phyloP scores from a whole-genome alignment of 2,888 invertebrate genomes.

The Bruchidius siliquastri region DNA sequence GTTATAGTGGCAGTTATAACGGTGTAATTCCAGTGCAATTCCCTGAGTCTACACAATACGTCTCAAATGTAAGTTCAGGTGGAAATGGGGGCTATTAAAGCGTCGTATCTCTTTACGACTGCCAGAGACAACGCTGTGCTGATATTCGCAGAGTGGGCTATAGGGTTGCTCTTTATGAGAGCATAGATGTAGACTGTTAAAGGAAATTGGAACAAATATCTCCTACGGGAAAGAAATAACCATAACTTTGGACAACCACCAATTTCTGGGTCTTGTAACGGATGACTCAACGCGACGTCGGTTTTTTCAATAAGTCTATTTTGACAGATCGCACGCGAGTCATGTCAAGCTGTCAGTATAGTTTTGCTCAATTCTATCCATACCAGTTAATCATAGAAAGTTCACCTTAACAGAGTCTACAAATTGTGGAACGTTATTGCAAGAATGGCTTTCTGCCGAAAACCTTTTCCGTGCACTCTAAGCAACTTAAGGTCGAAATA shows the following conservation, averaged over 20 bases:
- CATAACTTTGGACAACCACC: not conserved
- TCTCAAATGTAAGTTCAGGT: slow-evolving; percentile 32
- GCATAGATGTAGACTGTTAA: slow-evolving; percentile 5
- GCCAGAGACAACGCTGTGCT: slow-evolving; percentile 13
- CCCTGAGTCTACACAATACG: slow-evolving; percentile 4
- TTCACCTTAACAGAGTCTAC: too few species aligned
- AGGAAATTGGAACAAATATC: slow-evolving; percentile 9
- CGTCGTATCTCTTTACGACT: slow-evolving; percentile 40
- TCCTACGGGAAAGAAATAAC: not conserved
- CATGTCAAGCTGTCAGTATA: too few species aligned
- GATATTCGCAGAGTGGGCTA: slow-evolving; percentile 16
- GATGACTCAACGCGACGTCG: too few species aligned
- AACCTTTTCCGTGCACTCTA: too few species aligned
- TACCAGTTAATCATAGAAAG: too few species aligned
- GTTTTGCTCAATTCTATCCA: too few species aligned
- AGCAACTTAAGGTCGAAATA: too few species aligned
- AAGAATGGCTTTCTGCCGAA: too few species aligned
- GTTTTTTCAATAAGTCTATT: too few species aligned
- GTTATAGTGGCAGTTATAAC: not conserved
- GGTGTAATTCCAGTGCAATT: not conserved
- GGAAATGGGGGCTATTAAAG: slow-evolving; percentile 41
- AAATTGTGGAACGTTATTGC: too few species aligned
- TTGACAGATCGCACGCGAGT: too few species aligned
- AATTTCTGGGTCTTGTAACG: too few species aligned
- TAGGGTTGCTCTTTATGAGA: slow-evolving; percentile 5